Evolutionary conservation across 2,113 vertebrate genomes (phyloP).

Genomic region (Ciconia stormi): DNA sequence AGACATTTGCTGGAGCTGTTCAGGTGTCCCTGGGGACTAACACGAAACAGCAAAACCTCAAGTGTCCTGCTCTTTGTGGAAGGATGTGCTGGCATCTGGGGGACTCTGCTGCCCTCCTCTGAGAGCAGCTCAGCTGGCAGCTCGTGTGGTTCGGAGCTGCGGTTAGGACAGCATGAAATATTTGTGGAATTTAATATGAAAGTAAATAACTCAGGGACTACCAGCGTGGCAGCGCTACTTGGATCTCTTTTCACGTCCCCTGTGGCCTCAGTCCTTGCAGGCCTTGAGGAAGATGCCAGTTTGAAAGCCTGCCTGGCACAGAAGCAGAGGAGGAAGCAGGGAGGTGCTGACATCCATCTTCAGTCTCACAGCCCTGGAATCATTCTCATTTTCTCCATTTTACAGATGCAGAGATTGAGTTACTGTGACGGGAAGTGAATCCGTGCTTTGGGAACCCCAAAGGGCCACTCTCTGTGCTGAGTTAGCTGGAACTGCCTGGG

Average conservation of each 20-base stretch:
- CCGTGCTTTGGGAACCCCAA: background rate
- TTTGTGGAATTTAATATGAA: background rate
- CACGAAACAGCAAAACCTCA: rapidly evolving
- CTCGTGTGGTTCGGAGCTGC: background rate
- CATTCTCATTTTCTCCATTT: background rate
- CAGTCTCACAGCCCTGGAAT: background rate
- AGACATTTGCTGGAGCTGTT: background rate
- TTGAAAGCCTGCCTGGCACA: background rate
- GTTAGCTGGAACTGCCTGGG: background rate
- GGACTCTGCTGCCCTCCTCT: conserved; percentile 50
- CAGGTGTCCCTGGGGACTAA: background rate
- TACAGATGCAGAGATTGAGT: background rate
- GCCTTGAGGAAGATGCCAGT: background rate
- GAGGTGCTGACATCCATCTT: background rate
- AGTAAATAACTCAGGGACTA: background rate
- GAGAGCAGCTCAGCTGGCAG: background rate
- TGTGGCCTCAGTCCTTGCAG: background rate
- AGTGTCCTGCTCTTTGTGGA: background rate
- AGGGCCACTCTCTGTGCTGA: background rate
- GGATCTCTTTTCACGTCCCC: background rate
- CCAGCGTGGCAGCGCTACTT: background rate
- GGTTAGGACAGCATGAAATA: background rate
- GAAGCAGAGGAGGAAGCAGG: background rate
- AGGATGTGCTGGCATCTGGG: background rate
- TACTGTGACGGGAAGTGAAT: background rate